phyloP scores from a whole-genome alignment of 2,797 vertebrate genomes.

The Tapera naevia region DNA sequence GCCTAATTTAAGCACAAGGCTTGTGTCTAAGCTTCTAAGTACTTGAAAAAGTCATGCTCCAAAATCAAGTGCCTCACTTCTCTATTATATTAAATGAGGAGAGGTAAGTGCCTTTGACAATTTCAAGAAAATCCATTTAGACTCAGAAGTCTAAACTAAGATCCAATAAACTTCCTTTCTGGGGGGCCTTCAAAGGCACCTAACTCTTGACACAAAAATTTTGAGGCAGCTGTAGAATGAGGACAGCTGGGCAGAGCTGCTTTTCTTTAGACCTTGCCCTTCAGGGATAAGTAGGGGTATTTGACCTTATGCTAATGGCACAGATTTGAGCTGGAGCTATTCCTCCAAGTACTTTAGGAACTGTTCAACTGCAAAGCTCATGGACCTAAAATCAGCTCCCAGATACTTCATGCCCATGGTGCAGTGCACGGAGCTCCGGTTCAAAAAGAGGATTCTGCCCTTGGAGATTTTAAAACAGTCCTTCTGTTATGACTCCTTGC shows the following conservation, averaged over 20 bases:
- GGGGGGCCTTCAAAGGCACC: not conserved
- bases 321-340: not conserved
- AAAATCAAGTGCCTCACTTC: not conserved
- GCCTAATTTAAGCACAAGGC: not conserved
- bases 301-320: not conserved
- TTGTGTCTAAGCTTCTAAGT: not conserved
- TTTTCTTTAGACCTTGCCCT: not conserved
- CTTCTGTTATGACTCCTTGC: not conserved
- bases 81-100: not conserved
- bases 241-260: not conserved
- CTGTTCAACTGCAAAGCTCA: not conserved
- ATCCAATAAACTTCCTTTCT: not conserved
- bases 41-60: not conserved
- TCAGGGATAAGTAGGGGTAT: fast-evolving
- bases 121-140: not conserved
- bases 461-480: not conserved
- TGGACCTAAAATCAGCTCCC: not conserved
- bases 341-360: not conserved
- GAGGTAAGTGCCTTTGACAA: not conserved
- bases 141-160: not conserved
- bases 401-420: not conserved
- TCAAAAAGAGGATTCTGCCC: not conserved
- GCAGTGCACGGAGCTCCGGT: not conserved
- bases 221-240: not conserved
- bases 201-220: not conserved